Base-by-base conservation (phyloP, 2,113 vertebrate genomes). In the Vidua chalybeata region DNA sequence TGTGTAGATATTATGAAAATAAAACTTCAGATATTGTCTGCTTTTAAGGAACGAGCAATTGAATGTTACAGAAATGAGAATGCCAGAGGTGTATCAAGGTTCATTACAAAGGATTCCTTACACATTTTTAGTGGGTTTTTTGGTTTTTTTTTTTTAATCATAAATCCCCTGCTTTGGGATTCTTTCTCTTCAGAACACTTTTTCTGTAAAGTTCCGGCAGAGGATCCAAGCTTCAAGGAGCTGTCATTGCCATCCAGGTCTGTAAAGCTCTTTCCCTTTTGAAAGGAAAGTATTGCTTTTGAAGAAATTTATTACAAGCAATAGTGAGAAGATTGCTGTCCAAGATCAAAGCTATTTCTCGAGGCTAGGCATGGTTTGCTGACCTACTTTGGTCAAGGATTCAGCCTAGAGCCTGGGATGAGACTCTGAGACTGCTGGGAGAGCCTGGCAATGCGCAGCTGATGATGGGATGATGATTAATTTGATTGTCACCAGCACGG, bases 301-400 rank as follows among this genome's bases (percentile, higher is more conserved):
- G 73, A 91, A 78, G 72, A 87, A 84, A 92, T 72, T 0, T 1
- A 55, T 55, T 41, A 30, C 27, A 41, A 59, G 74, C 62, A 68
- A 59, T 16, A 75, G 9, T 1, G 0, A 93, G 37, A 84, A 82
- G 92, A 49, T 49, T 76, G 39, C 28, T 43, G n/a, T 39, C 56
- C 75, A 62, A 78, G 58, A 84, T 61, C 56, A 68, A 84, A 91
- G 58, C 43, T 49, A 56, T 86, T 93, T 71, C 89, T 89, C 0
- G 0, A 90, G 76, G 43, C 52, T 12, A 10, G 49, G 58, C 62
- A 72, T 2, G 0, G 45, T 81, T 91, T 95, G 73, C 61, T 94
- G 93, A 84, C 93, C 80, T 91, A 94, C 76, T 94, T 94, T 87
- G 68, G 80, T 75, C 61, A 41, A 58, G 86, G 86, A 54, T 92